Evolutionary conservation across 2,888 invertebrate genomes (phyloP).

Genomic region (Lasioglossum morio): DNA sequence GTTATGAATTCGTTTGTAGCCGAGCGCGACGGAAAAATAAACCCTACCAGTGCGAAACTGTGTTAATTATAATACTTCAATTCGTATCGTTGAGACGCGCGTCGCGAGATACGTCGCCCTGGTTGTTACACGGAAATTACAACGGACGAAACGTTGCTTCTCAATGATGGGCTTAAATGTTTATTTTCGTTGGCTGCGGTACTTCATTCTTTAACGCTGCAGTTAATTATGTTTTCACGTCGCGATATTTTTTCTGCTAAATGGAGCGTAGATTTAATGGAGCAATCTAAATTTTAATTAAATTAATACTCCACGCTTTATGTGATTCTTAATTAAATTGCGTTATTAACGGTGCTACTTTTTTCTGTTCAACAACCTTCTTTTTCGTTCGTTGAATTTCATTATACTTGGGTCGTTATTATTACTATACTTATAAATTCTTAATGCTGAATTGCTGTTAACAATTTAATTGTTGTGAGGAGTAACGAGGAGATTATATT

Average conservation of each 20-base stretch:
- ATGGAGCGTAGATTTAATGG: background rate
- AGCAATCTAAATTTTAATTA: background rate
- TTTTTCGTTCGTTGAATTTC: background rate
- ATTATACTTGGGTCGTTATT: background rate
- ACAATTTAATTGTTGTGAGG: too few relatives aligned
- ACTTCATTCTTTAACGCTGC: background rate
- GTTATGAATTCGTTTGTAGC: constrained; percentile 42
- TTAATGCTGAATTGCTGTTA: too few relatives aligned
- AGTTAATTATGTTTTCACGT: background rate
- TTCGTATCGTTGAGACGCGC: constrained; percentile 5
- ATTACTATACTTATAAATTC: too few relatives aligned
- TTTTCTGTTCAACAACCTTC: background rate
- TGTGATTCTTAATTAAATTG: background rate
- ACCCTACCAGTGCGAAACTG: constrained; percentile 3
- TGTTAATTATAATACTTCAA: constrained; percentile 38
- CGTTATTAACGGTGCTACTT: background rate
- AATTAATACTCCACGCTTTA: background rate
- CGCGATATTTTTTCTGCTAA: background rate
- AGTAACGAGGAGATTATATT: too few relatives aligned
- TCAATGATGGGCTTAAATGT: background rate
- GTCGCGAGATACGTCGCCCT: background rate
- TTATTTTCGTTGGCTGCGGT: background rate
- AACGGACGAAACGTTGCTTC: background rate
- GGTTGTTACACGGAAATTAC: background rate
- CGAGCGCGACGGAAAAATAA: constrained; percentile 9